Base-by-base conservation (phyloP, 2,888 invertebrate species). In the Rhagonycha fulva region DNA sequence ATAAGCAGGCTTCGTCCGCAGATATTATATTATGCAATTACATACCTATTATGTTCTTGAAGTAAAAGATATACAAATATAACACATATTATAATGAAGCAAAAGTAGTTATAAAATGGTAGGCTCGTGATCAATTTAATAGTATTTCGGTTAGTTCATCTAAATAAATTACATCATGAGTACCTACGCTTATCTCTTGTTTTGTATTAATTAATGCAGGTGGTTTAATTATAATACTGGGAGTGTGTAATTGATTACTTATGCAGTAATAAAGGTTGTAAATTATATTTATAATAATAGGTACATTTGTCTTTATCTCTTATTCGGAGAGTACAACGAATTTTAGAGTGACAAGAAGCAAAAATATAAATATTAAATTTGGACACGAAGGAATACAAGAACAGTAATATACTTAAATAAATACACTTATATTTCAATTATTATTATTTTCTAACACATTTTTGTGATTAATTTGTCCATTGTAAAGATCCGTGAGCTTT, bases 181-280 rank as follows among this genome's bases (percentile, higher is more conserved):
- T 47, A 47, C 47, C n/a, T 47, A 47, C 47, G 19, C 62, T 62
- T 14, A 62, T 62, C 14, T 62, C 9, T 19, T 62, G 19, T 62
- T 62, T 12, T 66, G 24, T 26, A 23, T n/a, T 75, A 75, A 70
- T 75, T 75, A 75, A 71, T 70, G 67, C 75, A 71, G 47, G 62
- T 66, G 68, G 68, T 71, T 28, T 67, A 71, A 71, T 75, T 75
- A 75, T 71, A 68, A 71, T 75, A n/a, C n/a, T 5, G 70, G 71
- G 68, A 63, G 71, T 70, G 71, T 66, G 71, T 75, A 70, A 71
- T 75, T 75, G 62, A 28, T 60, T 71, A 61, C 67, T 68, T 71
- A 75, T 62, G 26, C 70, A 62, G 70, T 69, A 75, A 71, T 75
- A 75, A 75, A 71, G 71, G 71, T 26, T 66, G n/a, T 7, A 47